A percentile compares a stretch with the other conserved stretches of the same genome.
phyloP scores from a whole-genome alignment of 1,140 invertebrate genomes.

The Leucophenga varia region DNA sequence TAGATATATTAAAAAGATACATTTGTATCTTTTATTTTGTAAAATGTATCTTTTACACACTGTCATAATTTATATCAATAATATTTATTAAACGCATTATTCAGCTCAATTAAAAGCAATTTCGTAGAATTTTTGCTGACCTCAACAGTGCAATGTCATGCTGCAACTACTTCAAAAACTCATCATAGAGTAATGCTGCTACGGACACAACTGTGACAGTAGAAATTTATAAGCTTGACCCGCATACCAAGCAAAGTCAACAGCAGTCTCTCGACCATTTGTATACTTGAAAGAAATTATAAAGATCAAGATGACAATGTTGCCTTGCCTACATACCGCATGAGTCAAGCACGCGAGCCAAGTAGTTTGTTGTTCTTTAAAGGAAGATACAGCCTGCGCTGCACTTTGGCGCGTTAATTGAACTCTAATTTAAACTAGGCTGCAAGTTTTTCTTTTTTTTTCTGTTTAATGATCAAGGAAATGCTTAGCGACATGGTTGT shows the following conservation, averaged over 20 bases:
- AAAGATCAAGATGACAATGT: background rate
- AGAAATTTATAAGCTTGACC: constrained; percentile 43
- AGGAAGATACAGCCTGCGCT: constrained; percentile 41
- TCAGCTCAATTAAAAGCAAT: too few relatives aligned
- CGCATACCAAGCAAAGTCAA: constrained; percentile 27
- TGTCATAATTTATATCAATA: too few relatives aligned
- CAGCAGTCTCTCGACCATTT: constrained; percentile 12
- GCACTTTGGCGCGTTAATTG: constrained; percentile 49
- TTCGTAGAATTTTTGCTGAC: too few relatives aligned
- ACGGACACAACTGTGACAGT: constrained; percentile 23
- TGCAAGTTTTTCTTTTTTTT: constrained; percentile 21
- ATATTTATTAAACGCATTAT: too few relatives aligned
- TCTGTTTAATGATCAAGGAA: constrained; percentile 26
- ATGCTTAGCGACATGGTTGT: too few relatives aligned
- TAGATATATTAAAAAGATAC: too few relatives aligned
- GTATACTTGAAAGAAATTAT: constrained; percentile 1
- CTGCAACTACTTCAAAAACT: constrained; percentile 3
- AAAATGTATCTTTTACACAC: too few relatives aligned
- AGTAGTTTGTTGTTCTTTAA: too few relatives aligned
- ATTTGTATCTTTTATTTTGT: too few relatives aligned
- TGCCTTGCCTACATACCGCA: too few relatives aligned
- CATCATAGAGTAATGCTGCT: constrained; percentile 11
- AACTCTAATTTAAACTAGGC: constrained; percentile 17
- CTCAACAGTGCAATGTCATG: background rate
- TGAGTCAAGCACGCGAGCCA: constrained; percentile 9